A percentile compares a stretch with the other conserved stretches of the same genome.
Conservation (phyloP, 2,113 vertebrate species). For the Serilophus lunatus region DNA sequence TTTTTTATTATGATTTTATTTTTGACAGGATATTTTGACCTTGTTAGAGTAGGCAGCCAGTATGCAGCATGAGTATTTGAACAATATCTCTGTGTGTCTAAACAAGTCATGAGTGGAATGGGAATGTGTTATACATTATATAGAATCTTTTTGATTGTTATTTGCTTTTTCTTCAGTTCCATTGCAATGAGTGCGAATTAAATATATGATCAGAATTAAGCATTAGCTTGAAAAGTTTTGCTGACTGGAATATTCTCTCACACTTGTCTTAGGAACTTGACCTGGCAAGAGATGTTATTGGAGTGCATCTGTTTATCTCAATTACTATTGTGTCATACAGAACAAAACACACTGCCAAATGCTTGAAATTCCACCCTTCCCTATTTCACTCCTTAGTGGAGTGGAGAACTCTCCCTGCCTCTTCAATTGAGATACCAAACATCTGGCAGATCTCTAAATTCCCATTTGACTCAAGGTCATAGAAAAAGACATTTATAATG, state of each 20-base stretch:
- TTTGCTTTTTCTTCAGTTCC: neutral
- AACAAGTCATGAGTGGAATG: neutral
- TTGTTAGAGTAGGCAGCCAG: neutral
- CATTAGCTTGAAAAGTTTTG: neutral
- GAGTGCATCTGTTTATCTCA: constrained; percentile 11
- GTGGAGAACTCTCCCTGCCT: neutral
- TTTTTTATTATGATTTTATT: neutral
- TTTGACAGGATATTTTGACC: neutral
- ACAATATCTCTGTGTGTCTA: neutral
- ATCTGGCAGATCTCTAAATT: constrained; percentile 1
- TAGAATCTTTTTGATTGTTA: neutral
- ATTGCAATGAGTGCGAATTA: neutral
- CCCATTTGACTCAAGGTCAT: neutral
- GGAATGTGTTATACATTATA: neutral
- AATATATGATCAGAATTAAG: neutral
- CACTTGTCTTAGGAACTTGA: neutral
- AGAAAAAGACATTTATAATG: neutral
- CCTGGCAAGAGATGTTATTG: neutral
- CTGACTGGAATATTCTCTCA: neutral
- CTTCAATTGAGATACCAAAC: neutral
- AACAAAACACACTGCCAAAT: neutral
- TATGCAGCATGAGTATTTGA: neutral
- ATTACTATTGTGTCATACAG: constrained; percentile 22
- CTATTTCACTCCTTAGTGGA: neutral
- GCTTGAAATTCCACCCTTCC: constrained; percentile 24